Evolutionary conservation across 2,113 vertebrate genomes (phyloP).

Genomic region (Myrmecobius fasciatus): DNA sequence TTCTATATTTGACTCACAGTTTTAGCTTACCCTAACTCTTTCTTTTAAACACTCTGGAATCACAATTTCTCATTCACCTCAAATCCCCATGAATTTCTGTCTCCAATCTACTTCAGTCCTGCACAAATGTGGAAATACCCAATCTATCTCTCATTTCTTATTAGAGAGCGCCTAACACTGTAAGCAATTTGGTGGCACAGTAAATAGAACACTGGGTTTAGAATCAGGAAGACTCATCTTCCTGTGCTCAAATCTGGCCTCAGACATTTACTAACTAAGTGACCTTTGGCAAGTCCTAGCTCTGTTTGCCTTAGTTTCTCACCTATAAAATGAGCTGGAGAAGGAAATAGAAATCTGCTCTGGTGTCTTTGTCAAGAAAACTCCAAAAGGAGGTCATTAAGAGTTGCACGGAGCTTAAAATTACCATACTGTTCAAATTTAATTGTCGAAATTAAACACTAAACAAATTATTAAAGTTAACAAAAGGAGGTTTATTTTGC

Average conservation of each 20-base stretch:
- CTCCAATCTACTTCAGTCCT: not conserved
- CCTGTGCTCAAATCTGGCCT: no score
- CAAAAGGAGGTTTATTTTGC: not conserved
- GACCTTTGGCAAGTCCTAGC: no score
- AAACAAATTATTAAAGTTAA: not conserved
- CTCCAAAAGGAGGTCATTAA: no score
- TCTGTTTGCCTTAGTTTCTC: no score
- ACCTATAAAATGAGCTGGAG: no score
- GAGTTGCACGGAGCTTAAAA: no score
- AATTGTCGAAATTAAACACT: not conserved
- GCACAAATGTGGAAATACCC: not conserved
- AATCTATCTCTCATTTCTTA: not conserved
- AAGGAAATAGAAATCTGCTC: no score
- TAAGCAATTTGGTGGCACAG: no score
- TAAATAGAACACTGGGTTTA: no score
- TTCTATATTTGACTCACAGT: not conserved
- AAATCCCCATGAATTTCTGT: not conserved
- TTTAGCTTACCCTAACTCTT: not conserved
- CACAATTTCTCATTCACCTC: not conserved
- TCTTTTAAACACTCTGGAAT: not conserved
- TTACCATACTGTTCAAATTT: not conserved
- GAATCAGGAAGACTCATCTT: no score
- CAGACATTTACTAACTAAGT: no score
- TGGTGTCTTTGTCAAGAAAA: no score
- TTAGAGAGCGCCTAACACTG: not conserved